Evolutionary conservation across 2,888 invertebrate species (phyloP).

Genomic region (Campoplex nolae): DNA sequence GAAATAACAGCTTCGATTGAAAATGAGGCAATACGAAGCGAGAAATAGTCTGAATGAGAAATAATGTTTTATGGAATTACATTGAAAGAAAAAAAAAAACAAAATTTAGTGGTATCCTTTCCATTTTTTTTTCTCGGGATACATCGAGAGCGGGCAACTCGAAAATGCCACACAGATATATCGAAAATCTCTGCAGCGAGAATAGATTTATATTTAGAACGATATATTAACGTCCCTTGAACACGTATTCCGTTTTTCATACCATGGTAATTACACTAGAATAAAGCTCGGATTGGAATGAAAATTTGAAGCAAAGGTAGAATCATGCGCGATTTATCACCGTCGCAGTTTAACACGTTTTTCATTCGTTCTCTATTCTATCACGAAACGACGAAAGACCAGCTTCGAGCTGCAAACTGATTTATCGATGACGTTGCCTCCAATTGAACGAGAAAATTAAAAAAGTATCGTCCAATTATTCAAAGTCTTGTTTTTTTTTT

Average conservation of each 20-base stretch:
- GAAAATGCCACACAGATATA: conserved; percentile 17
- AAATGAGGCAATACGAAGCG: no score
- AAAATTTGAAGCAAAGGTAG: conserved; percentile 15
- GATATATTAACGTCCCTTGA: conserved; percentile 33
- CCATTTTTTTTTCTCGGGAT: conserved; percentile 1
- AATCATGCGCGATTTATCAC: conserved; percentile 25
- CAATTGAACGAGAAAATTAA: conserved; percentile 1
- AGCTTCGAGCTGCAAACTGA: conserved; percentile 20
- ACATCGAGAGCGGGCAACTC: not conserved
- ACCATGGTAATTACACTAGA: not conserved
- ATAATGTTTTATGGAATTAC: no score
- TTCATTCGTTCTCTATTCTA: conserved; percentile 34
- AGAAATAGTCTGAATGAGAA: no score
- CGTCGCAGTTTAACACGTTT: conserved; percentile 16
- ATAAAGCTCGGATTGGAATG: conserved; percentile 27
- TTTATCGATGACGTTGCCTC: conserved; percentile 22
- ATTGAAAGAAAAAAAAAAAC: not conserved
- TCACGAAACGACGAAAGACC: conserved; percentile 27
- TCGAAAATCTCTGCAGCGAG: conserved; percentile 26
- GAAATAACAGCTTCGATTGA: no score
- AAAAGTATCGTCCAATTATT: not conserved
- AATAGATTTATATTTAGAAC: conserved; percentile 33
- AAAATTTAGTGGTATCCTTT: not conserved
- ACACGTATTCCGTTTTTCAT: conserved; percentile 26
- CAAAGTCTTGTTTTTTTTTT: not conserved